Evolutionary conservation across 2,888 invertebrate species (phyloP).

Genomic region (Hirtodrosophila histrioides): DNA sequence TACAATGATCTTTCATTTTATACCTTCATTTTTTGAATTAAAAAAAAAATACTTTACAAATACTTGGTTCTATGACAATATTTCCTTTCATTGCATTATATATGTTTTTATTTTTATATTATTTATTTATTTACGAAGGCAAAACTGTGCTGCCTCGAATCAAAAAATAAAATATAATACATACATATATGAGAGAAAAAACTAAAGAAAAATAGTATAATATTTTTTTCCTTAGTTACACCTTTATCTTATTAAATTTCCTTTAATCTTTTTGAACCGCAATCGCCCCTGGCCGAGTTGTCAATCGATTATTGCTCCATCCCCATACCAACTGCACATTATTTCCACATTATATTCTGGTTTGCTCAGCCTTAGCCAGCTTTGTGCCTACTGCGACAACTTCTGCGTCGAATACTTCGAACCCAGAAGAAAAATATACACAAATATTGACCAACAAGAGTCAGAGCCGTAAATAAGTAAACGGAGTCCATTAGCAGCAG

Average conservation of each 20-base stretch:
- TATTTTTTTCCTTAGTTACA: no score
- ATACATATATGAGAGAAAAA: no score
- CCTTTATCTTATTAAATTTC: not conserved
- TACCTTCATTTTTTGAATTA: no score
- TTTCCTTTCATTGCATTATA: no score
- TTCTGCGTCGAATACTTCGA: conserved; percentile 1
- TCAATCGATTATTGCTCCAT: conserved; percentile 14
- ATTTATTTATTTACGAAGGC: no score
- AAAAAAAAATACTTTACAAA: no score
- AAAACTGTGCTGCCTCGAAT: no score
- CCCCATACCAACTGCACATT: conserved; percentile 40
- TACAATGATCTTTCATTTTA: no score
- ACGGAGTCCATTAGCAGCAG: conserved; percentile 28
- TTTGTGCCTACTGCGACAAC: conserved; percentile 3
- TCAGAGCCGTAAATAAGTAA: conserved; percentile 35
- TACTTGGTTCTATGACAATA: no score
- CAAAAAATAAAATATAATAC: no score
- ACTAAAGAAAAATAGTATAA: no score
- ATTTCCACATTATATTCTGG: conserved; percentile 60
- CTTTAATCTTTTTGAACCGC: not conserved
- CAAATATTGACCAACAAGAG: conserved; percentile 46
- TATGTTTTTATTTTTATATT: no score
- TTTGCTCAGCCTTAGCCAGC: conserved; percentile 29
- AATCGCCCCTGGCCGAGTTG: not conserved
- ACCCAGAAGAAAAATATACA: conserved; percentile 11